Base-by-base conservation (phyloP, 2,888 invertebrate genomes). In the Xiphydria camelus region DNA sequence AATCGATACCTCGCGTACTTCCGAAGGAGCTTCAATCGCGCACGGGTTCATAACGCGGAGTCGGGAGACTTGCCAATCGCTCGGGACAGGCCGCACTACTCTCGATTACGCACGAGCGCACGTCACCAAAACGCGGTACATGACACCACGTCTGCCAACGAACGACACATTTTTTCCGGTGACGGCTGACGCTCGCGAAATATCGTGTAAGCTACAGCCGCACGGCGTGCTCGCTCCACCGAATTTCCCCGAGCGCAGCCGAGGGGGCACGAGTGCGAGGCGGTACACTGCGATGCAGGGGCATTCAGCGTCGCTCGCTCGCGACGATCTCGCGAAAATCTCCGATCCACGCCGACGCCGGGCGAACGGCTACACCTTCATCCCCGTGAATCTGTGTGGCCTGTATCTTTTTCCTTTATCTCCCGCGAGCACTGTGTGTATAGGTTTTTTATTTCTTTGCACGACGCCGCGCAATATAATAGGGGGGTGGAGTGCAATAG, bases 1-100 rank as follows among this genome's bases (percentile, higher is more conserved):
- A 51, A 54, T 54, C 51, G 47, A 54, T 51, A 54, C 42, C 44
- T 29, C 48, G 41, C 44, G 47, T 47, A 51, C 50, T 51, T 39
- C 46, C 47, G 45, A 26, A 41, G 50, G 47, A 33, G 50, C 45
- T 47, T 47, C 47, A 43, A 45, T 53, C 47, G 45, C 50, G 40
- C 47, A 14, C 23, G 25, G 25, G 33, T 21, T 45, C 45, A 45
- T 45, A 40, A 40, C 40, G 29, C 12, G 21, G 33, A n/a, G 17
- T 29, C 29, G 33, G 14, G 33, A 33, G 19, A 14, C 37, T 19
- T 26, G 20, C 18, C 29, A 44, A 29, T 12, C 4, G 29, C 15
- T 15, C 15, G 14, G 12, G 29, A 12, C 29, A 29, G 12, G 29
- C 12, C 29, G 29, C 29, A 12, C 29, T n/a, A 29, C 29, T 29